These are phyloP conservation scores for Luffia ferchaultella DNA, from an alignment of 2,888 invertebrate species.

Conservation along the genomic window DNA sequence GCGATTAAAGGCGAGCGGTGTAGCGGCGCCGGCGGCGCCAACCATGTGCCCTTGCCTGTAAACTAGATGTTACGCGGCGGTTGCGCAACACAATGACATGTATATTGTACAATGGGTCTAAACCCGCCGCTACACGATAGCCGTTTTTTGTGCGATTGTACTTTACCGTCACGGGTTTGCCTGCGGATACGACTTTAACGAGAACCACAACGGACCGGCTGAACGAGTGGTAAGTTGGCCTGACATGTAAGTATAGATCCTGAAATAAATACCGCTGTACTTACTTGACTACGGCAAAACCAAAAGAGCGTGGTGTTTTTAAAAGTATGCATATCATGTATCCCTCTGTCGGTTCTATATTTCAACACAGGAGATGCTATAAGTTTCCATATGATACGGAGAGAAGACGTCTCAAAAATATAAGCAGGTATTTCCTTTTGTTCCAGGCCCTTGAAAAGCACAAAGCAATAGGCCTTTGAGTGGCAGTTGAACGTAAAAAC, in stretches of 20 bases:
- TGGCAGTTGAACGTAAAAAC: too few species aligned
- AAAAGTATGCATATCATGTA: background rate
- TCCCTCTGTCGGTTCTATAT: background rate
- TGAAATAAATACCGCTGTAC: background rate
- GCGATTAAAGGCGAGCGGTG: too few species aligned
- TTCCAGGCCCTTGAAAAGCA: too few species aligned
- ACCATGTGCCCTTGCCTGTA: background rate
- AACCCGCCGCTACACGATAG: background rate
- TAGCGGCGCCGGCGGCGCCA: background rate
- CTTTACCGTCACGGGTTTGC: background rate
- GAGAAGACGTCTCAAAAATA: too few species aligned
- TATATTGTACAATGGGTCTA: too few species aligned
- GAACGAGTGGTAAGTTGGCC: background rate
- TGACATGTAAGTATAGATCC: too few species aligned
- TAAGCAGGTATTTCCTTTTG: too few species aligned
- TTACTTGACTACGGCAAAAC: background rate
- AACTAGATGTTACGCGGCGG: background rate
- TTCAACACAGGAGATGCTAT: background rate
- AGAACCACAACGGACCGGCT: background rate
- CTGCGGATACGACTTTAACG: background rate
- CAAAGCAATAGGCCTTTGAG: too few species aligned
- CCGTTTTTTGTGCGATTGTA: background rate
- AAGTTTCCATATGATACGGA: too few species aligned
- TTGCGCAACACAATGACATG: background rate
- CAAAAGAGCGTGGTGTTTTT: background rate